Evolutionary conservation across 2,888 invertebrate genomes (phyloP), one percentile per base, ranked within the genome.

Genomic region (Vanessa cardui): DNA sequence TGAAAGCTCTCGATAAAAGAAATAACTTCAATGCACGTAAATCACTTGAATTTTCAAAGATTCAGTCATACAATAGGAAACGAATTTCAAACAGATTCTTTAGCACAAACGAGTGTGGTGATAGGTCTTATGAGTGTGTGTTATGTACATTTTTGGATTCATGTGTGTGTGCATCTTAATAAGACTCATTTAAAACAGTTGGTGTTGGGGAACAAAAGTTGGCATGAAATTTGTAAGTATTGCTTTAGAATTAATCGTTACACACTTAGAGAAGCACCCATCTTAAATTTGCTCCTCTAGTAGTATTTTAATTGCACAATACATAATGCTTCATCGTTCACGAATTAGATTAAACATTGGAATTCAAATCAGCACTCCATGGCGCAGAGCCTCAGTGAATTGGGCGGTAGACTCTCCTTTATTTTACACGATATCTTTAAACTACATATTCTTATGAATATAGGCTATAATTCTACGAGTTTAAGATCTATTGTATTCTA

Each of bases 361-460:
- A 61, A 65, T 52, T 45, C 44, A 58, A 64, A 64, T 49, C 63
- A 66, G 52, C 62, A 62, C 72, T 64, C 15, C 45, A 62, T 68
- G 70, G 62, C 56, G 66, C 69, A 67, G 73, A 69, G 71, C 58
- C 77, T 81, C 80, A 79, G 81, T 80, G 78, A 62, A 69, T 75
- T 75, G 74, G 82, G 81, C 81, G 82, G 81, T 80, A 79, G 72
- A 70, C 59, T 62, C 45, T 58, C 49, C 58, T 64, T 64, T 58
- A 68, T 66, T 70, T 70, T 58, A 64, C 56, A 69, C 68, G 72
- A 73, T 74, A 74, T 75, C 72, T 76, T 46, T 73, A 75, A 79
- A 83, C 80, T 85, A 90, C 87, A 86, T 86, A 88, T 90, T 92
- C 92, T 92, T 92, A 92, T 92, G 92, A 92, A 80, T 78, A 80